Percentiles rank a stretch among this genome's conserved stretches.
These are phyloP conservation scores for Aphelinus certus DNA, from an alignment of 1,140 invertebrate species.

Conservation along the genomic window DNA sequence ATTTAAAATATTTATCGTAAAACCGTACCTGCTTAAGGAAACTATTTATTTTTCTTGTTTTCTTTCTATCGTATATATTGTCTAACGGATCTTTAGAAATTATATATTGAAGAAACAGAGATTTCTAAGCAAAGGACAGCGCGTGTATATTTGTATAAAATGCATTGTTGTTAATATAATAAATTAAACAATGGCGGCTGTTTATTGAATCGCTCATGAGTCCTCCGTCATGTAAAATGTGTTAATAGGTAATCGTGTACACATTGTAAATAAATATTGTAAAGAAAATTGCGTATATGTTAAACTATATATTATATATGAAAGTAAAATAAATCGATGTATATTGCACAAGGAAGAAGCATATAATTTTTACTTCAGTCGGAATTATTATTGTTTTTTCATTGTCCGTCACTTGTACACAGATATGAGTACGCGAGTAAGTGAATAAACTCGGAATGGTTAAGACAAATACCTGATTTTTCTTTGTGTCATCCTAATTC, in stretches of 20 bases:
- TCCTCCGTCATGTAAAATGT: constrained; percentile 58
- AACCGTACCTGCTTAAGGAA: constrained; percentile 63
- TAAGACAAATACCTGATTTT: constrained; percentile 12
- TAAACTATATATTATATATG: constrained; percentile 49
- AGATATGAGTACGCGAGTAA: constrained; percentile 48
- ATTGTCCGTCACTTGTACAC: constrained; percentile 44
- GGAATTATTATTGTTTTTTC: constrained; percentile 40
- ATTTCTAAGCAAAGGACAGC: constrained; percentile 41
- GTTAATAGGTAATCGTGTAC: constrained; percentile 60
- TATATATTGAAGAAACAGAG: not conserved
- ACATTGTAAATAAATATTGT: constrained; percentile 65
- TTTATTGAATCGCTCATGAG: not conserved
- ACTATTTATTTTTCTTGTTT: constrained; percentile 59
- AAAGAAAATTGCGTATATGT: constrained; percentile 61
- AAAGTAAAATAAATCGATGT: constrained; percentile 38
- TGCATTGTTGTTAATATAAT: constrained; percentile 49
- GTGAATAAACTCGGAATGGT: constrained; percentile 46
- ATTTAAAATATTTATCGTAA: constrained; percentile 48
- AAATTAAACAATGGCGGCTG: constrained; percentile 30
- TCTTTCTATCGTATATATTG: constrained; percentile 29
- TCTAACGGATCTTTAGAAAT: constrained; percentile 42
- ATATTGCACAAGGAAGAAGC: constrained; percentile 30
- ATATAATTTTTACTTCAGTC: constrained; percentile 35
- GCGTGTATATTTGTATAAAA: constrained; percentile 64
- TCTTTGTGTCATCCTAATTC: too few species aligned